Base-by-base conservation (phyloP, 1,140 invertebrate species). In the Dendrolimus punctatus region DNA sequence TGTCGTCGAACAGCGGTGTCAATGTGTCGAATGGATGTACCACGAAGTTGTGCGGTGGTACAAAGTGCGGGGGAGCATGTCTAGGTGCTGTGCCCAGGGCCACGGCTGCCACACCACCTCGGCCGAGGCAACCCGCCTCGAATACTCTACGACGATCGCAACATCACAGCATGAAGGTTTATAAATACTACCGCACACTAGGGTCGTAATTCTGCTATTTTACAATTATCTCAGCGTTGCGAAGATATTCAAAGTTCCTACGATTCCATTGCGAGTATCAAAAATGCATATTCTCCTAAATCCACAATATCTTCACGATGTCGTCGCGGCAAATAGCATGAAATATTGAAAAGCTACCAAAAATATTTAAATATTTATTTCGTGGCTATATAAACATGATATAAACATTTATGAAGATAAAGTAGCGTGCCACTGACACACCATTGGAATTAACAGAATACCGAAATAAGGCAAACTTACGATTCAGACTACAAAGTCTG, bases 101-200 rank as follows among this genome's bases (percentile, higher is more conserved):
- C 9, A 60, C 76, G 65, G 66, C 58, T 0, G 65, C 82, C 51
- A 67, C 85, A 68, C 83, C 88, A 41, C 80, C 87, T 55, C 75
- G 88, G 64, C 86, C 92, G 0, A 74, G 92, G 48, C 92, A 94
- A 70, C 92, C 92, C n/a, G 84, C 80, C n/a, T 91, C 89, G 5
- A 90, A 91, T 46, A 88, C 89, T 4, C 76, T 94, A 6, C 80
- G 91, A 57, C 89, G 90, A 55, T 91, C 91, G 6, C 92, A 94
- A 71, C 90, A 92, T 49, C 91, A 93, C 61, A 91, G 92, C 54
- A 93, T 94, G 92, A 94, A 93, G 87, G 90, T 93, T 68, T 73
- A 55, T 46, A 48, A 10, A 8, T 39, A 40, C 7, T 36, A 53
- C 40, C 6, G 6, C n/a, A 4, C 8, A 45, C n/a, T n/a, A 45